Evolutionary conservation across 2,888 invertebrate species (phyloP).

Genomic region (Platycheirus rosarum): DNA sequence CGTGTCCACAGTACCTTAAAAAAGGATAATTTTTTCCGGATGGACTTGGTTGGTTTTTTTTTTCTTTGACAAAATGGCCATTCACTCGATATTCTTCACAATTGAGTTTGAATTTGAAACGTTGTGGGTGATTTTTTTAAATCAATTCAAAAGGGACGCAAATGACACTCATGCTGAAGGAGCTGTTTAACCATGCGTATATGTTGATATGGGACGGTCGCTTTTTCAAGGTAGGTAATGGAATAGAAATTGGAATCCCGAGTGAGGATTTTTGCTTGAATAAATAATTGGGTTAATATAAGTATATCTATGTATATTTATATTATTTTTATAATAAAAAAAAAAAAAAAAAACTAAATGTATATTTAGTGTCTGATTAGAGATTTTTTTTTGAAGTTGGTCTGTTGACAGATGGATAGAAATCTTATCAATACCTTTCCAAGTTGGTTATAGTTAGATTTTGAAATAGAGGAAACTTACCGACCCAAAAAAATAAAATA

Average conservation of each 20-base stretch:
- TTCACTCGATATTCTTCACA: slow-evolving; percentile 44
- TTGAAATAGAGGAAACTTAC: no score
- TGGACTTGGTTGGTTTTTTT: not conserved
- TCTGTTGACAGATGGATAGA: no score
- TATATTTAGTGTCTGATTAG: slow-evolving; percentile 10
- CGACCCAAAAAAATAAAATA: no score
- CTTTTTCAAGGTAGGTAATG: slow-evolving; percentile 19
- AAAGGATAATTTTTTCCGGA: not conserved
- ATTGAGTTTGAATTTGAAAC: slow-evolving; percentile 55
- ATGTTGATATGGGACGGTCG: slow-evolving; percentile 32
- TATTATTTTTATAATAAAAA: no score
- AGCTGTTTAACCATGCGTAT: slow-evolving; percentile 33
- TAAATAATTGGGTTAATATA: slow-evolving; percentile 45
- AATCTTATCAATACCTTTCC: no score
- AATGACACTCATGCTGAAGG: slow-evolving; percentile 42
- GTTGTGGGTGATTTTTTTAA: slow-evolving; percentile 24
- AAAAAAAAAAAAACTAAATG: no score
- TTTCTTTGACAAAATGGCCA: slow-evolving; percentile 33
- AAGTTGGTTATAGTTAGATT: no score
- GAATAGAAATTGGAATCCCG: slow-evolving; percentile 16
- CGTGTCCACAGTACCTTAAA: slow-evolving; percentile 2
- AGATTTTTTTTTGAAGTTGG: not conserved
- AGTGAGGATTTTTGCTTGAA: slow-evolving; percentile 40
- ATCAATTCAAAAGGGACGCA: slow-evolving; percentile 44
- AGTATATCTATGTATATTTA: not conserved